Evolutionary conservation across 2,797 vertebrate species (phyloP).

Genomic region (Stomatorhinus walkeri): DNA sequence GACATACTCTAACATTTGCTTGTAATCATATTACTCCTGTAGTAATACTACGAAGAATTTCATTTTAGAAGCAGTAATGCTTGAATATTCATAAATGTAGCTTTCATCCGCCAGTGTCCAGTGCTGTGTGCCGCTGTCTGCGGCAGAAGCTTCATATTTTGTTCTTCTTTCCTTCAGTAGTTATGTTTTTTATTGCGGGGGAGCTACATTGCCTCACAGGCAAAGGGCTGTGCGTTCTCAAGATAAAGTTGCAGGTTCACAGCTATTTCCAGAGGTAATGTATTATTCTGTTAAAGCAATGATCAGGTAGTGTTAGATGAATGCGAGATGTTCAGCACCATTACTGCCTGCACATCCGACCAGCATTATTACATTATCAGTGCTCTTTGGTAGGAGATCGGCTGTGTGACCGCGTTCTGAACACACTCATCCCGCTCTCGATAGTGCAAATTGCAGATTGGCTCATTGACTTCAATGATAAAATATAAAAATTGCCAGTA

Average conservation of each 20-base stretch:
- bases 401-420: conserved; percentile 88
- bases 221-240: conserved; percentile 58
- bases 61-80: background rate
- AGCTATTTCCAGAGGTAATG: conserved; percentile 75
- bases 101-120: conserved; percentile 33
- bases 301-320: conserved; percentile 90
- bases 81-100: background rate
- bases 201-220: conserved; percentile 57
- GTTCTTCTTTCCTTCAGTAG: conserved; percentile 65
- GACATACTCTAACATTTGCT: background rate
- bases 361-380: conserved; percentile 91
- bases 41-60: background rate
- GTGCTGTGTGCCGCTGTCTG: conserved; percentile 47
- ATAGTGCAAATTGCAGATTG: conserved; percentile 89
- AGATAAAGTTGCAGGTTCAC: conserved; percentile 70
- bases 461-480: conserved; percentile 96
- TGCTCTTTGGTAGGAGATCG: conserved; percentile 93
- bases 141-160: conserved; percentile 61
- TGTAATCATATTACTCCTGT: background rate
- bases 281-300: conserved; percentile 82
- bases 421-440: conserved; percentile 88
- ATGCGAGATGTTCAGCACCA: conserved; percentile 91
- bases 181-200: conserved; percentile 54
- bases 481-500: conserved; percentile 91
- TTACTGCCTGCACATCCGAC: conserved; percentile 88